A percentile compares a stretch with the other conserved stretches of the same genome.
Evolutionary conservation across 2,797 vertebrate genomes (phyloP).

Genomic region (Enteromius argenteus): DNA sequence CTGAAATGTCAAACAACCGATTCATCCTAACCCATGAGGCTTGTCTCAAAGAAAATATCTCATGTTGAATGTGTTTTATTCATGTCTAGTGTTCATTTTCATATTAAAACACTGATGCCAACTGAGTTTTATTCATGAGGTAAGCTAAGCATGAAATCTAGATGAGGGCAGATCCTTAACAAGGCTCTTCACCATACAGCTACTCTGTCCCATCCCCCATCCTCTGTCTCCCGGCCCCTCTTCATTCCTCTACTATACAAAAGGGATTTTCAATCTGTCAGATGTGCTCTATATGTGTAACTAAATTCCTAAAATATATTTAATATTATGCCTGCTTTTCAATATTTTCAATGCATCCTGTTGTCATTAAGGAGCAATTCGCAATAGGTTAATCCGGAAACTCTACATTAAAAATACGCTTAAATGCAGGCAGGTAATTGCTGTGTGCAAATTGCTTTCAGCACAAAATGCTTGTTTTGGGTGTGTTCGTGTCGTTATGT

Average conservation of each 20-base stretch:
- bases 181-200: neutral
- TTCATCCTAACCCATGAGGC: slow-evolving; percentile 20
- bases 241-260: neutral
- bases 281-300: too few species aligned
- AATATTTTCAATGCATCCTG: neutral
- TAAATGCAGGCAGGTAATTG: neutral
- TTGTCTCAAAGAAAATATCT: slow-evolving; percentile 21
- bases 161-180: slow-evolving; percentile 21
- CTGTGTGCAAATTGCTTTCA: neutral
- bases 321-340: neutral
- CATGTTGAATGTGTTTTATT: slow-evolving; percentile 38
- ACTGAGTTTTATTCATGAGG: slow-evolving; percentile 40
- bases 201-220: neutral
- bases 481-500: neutral
- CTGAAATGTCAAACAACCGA: slow-evolving; percentile 33
- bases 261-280: neutral
- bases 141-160: slow-evolving; percentile 28
- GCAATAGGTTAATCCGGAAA: neutral
- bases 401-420: neutral
- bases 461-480: neutral
- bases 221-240: neutral
- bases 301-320: too few species aligned
- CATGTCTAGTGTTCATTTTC: slow-evolving; percentile 30
- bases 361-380: neutral
- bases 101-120: slow-evolving; percentile 26